Conservation (phyloP, 2,888 invertebrate genomes). For the Pachliopta kotzebuea region DNA sequence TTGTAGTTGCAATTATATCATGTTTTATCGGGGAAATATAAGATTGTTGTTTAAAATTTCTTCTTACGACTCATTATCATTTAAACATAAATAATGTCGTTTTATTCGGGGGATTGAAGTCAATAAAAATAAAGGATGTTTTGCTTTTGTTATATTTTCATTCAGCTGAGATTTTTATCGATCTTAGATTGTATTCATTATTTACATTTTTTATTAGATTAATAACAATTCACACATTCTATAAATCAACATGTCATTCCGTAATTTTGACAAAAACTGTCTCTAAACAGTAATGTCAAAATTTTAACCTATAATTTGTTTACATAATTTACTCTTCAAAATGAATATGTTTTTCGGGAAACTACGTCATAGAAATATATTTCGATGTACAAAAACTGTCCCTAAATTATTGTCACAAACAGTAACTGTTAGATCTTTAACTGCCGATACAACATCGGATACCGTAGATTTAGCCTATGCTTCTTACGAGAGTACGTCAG, state of each 20-base stretch:
- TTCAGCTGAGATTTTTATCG: no score
- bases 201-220: no score
- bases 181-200: no score
- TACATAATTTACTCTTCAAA: slow-evolving; percentile 1
- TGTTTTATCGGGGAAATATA: no score
- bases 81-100: no score
- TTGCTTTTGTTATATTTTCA: no score
- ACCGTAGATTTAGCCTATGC: slow-evolving; percentile 85
- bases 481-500: slow-evolving; percentile 80
- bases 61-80: no score
- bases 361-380: slow-evolving; percentile 43
- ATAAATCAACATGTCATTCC: neutral
- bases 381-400: slow-evolving; percentile 36
- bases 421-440: slow-evolving; percentile 39
- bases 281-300: slow-evolving; percentile 13
- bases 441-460: slow-evolving; percentile 56
- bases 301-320: slow-evolving; percentile 7
- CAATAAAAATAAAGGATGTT: no score
- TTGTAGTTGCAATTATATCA: no score
- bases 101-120: no score
- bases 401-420: slow-evolving; percentile 27
- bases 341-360: slow-evolving; percentile 51
- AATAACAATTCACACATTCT: neutral
- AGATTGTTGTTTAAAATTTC: no score
- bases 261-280: neutral